Percentiles rank a stretch among this genome's conserved stretches.
These are phyloP conservation scores for Parazoanthus atlanticus DNA, from an alignment of 92 coral and sea anemone species.

Conservation along the genomic window DNA sequence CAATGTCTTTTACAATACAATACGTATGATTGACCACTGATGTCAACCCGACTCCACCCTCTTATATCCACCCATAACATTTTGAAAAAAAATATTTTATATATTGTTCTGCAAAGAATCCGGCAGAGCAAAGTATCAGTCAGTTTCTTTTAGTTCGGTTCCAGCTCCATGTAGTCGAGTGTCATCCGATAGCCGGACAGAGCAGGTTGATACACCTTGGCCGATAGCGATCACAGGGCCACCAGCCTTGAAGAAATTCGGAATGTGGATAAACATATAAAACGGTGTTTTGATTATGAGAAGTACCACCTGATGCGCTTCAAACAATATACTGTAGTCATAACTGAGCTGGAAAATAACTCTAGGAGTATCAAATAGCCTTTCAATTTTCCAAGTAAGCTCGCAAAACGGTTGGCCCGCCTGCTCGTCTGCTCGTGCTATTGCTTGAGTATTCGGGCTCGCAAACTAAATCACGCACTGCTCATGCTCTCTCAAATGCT, in stretches of 20 bases:
- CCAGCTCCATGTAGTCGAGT: neutral
- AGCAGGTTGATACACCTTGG: neutral
- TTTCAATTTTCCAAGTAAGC: no score
- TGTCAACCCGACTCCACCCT: neutral
- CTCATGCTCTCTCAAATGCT: no score
- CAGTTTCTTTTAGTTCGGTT: neutral
- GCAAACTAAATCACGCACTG: no score
- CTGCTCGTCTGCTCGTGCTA: neutral
- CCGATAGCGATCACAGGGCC: neutral
- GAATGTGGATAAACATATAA: conserved; percentile 6
- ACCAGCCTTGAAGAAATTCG: neutral
- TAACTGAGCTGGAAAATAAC: neutral
- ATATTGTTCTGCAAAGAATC: neutral
- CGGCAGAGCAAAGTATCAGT: no score
- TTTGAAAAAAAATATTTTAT: no score
- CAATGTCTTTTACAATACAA: no score
- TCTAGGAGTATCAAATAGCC: neutral
- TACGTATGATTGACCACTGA: neutral
- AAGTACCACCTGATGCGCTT: neutral
- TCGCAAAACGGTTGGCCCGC: neutral
- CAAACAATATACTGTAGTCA: neutral
- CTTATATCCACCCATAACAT: neutral
- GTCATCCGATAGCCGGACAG: neutral
- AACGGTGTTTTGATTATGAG: neutral
- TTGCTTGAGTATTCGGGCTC: no score